Conservation (phyloP, 2,888 invertebrate species). For the Achlya flavicornis region DNA sequence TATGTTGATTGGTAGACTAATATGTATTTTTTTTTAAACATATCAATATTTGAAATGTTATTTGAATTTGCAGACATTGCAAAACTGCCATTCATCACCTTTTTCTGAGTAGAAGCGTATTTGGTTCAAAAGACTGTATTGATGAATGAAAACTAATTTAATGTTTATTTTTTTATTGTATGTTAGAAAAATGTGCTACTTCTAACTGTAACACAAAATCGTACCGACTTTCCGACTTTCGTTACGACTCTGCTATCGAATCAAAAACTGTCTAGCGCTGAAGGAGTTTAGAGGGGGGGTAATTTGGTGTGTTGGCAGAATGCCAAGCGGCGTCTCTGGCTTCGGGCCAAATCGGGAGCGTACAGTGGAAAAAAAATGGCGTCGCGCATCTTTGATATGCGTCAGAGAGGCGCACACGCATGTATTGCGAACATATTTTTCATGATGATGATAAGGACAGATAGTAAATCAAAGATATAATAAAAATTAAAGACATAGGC, state of each 20-base stretch:
- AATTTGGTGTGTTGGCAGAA: constrained; percentile 68
- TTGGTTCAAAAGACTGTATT: too few relatives aligned
- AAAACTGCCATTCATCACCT: too few relatives aligned
- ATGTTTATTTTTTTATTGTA: too few relatives aligned
- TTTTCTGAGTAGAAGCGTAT: too few relatives aligned
- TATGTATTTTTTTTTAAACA: too few relatives aligned
- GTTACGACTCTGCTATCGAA: constrained; percentile 3
- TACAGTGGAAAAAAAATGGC: constrained; percentile 75
- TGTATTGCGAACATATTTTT: constrained; percentile 38
- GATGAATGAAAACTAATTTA: too few relatives aligned
- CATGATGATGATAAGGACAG: constrained; percentile 47
- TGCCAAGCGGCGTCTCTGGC: constrained; percentile 80
- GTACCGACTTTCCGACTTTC: not conserved
- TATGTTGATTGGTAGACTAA: not conserved
- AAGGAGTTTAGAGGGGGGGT: constrained; percentile 59
- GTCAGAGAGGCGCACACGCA: constrained; percentile 76
- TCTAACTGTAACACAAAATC: not conserved
- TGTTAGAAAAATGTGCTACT: not conserved
- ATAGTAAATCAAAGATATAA: constrained; percentile 29
- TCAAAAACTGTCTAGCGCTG: constrained; percentile 14
- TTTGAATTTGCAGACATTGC: too few relatives aligned
- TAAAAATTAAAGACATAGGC: too few relatives aligned
- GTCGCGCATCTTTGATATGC: constrained; percentile 83
- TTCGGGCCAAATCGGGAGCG: constrained; percentile 68
- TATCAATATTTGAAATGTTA: too few relatives aligned